Percentiles rank a stretch among this genome's conserved stretches.
phyloP scores from a whole-genome alignment of 2,113 vertebrate species.

The Ammodytes dubius region DNA sequence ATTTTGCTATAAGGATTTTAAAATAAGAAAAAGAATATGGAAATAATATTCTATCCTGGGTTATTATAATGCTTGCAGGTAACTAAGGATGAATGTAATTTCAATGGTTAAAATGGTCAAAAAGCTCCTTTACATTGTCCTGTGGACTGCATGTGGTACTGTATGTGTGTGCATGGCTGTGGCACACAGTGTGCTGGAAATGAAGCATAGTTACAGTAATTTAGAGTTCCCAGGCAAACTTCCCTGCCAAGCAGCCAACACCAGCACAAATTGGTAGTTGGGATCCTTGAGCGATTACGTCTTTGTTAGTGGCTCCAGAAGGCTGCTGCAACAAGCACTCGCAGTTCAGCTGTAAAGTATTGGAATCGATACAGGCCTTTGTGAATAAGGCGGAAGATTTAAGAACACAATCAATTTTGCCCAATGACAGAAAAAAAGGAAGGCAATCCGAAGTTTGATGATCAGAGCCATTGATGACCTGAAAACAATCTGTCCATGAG shows the following conservation, averaged over 20 bases:
- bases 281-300: conserved; percentile 75
- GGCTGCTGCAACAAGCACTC: conserved; percentile 51
- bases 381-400: conserved; percentile 70
- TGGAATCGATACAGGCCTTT: conserved; percentile 73
- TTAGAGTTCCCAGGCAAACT: conserved; percentile 63
- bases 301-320: conserved; percentile 75
- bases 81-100: conserved; percentile 3
- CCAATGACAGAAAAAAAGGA: conserved; percentile 53
- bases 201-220: conserved; percentile 57
- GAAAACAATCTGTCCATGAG: conserved; percentile 72
- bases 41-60: conserved; percentile 16
- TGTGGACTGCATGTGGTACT: conserved; percentile 2
- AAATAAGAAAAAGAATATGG: conserved; percentile 37
- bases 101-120: conserved; percentile 14
- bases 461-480: conserved; percentile 74
- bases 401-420: conserved; percentile 75
- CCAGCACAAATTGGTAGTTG: conserved; percentile 73
- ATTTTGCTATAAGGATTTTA: conserved; percentile 57
- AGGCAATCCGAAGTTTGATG: conserved; percentile 50
- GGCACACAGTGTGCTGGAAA: conserved; percentile 31
- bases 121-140: background rate
- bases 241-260: conserved; percentile 55
- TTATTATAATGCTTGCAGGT: background rate
- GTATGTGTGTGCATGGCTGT: background rate
- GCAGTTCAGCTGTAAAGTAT: conserved; percentile 64